A percentile compares a stretch with the other conserved stretches of the same genome.
phyloP scores from a whole-genome alignment of 2,113 vertebrate genomes.

The Pogonocichla stellata region DNA sequence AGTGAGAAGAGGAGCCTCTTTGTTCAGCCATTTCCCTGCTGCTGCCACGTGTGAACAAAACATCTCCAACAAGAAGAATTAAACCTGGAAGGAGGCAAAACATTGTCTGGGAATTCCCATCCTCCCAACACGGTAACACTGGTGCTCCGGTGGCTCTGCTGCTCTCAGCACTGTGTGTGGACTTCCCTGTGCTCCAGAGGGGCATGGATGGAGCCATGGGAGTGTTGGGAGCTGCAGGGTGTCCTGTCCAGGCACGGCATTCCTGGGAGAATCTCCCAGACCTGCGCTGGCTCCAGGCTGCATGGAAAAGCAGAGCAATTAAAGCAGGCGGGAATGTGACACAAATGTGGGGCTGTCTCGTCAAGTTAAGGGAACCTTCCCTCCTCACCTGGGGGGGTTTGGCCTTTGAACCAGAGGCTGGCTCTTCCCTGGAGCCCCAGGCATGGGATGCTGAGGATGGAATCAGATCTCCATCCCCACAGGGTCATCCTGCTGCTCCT shows the following conservation, averaged over 20 bases:
- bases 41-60: neutral
- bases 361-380: neutral
- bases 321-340: neutral
- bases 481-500: accelerated
- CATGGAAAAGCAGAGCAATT: neutral
- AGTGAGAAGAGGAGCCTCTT: neutral
- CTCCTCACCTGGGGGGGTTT: neutral
- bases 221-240: neutral
- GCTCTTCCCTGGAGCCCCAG: neutral
- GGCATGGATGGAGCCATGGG: accelerated
- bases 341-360: slow-evolving; percentile 22
- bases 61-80: neutral
- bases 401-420: slow-evolving; percentile 7
- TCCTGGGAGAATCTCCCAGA: neutral
- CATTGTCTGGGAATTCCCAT: neutral
- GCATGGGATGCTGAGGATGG: accelerated
- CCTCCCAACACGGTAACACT: accelerated
- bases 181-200: neutral
- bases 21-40: slow-evolving; percentile 32
- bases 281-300: neutral
- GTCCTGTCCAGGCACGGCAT: neutral
- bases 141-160: accelerated
- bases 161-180: accelerated
- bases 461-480: neutral
- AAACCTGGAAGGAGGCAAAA: neutral